These are phyloP conservation scores for Rattus rattus DNA, from an alignment of 2,113 vertebrate genomes.

Conservation along the genomic window DNA sequence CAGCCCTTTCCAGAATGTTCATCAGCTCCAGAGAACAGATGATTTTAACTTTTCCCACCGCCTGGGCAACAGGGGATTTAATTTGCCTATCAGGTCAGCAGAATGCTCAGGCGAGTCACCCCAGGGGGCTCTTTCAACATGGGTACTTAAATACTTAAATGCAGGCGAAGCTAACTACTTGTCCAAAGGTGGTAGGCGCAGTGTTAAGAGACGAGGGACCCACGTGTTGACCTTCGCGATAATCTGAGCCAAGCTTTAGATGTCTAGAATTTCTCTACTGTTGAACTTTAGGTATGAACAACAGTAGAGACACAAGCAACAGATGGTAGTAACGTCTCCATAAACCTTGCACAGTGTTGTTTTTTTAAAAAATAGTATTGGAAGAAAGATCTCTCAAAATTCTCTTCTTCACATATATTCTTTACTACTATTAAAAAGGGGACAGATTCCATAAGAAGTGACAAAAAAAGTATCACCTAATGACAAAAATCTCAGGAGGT, in stretches of 20 bases:
- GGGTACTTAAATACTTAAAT: constrained; percentile 57
- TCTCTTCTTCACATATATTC: neutral
- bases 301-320: constrained; percentile 59
- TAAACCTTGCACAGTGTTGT: constrained; percentile 63
- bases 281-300: constrained; percentile 32
- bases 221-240: neutral
- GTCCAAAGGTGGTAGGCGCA: neutral
- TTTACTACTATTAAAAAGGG: constrained; percentile 72
- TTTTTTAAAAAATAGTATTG: neutral
- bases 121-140: neutral
- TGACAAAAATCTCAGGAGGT: constrained; percentile 66
- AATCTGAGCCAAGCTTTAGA: constrained; percentile 28
- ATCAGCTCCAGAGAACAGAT: neutral
- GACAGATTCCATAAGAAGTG: constrained; percentile 60
- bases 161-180: constrained; percentile 37
- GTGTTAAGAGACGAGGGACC: constrained; percentile 9
- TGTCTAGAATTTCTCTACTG: constrained; percentile 48
- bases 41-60: neutral
- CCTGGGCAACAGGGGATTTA: neutral
- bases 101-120: neutral
- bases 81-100: constrained; percentile 30
- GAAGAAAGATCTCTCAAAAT: constrained; percentile 49
- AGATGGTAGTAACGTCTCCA: constrained; percentile 60
- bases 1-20: neutral
- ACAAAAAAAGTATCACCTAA: constrained; percentile 57